Conservation (phyloP, 2,113 vertebrate species). For the Hypomesus transpacificus region DNA sequence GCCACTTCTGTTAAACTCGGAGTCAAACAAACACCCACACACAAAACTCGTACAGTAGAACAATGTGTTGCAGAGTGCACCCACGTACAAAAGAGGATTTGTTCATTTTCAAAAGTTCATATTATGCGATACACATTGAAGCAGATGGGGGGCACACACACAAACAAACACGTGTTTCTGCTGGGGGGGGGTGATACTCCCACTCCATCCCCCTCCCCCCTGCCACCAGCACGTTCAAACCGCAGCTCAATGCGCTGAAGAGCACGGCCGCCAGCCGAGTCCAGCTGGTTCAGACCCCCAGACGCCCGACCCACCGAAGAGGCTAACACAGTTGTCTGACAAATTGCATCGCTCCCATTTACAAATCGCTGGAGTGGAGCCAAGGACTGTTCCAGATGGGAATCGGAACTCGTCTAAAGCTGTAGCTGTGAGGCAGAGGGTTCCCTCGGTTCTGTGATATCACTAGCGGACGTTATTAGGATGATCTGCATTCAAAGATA, state of each 20-base stretch:
- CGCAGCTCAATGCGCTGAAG: constrained; percentile 31
- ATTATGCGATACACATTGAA: background rate
- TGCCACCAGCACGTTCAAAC: constrained; percentile 8
- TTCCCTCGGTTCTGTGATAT: no score
- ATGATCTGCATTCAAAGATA: background rate
- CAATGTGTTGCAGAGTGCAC: background rate
- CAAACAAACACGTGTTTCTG: background rate
- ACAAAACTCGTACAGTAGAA: background rate
- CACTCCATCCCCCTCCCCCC: background rate
- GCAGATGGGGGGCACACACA: background rate
- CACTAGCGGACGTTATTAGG: background rate
- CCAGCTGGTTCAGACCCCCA: background rate
- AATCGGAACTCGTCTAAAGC: background rate
- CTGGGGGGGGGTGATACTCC: background rate
- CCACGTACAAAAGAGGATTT: background rate
- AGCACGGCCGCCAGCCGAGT: constrained; percentile 13
- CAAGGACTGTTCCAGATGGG: background rate
- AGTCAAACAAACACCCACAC: background rate
- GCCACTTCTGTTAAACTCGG: background rate
- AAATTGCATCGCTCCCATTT: constrained; percentile 14
- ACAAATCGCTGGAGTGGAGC: constrained; percentile 22
- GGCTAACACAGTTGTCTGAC: constrained; percentile 3
- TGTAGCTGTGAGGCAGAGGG: no score
- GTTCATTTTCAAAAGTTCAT: background rate
- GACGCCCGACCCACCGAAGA: background rate